These are phyloP conservation scores for Ceraclea dissimilis DNA, from an alignment of 2,888 invertebrate genomes.

Conservation along the genomic window DNA sequence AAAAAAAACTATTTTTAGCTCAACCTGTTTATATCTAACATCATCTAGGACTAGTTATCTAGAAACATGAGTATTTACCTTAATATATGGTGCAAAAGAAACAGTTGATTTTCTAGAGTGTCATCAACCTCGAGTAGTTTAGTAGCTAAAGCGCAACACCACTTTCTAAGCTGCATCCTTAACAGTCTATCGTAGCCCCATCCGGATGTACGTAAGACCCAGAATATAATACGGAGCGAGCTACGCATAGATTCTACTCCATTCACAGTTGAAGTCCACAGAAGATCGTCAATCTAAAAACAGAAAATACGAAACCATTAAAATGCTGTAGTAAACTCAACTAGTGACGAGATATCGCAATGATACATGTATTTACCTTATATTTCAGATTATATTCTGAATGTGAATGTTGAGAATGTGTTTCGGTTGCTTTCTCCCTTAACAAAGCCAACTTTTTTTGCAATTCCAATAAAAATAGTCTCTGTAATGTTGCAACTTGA, in stretches of 20 bases:
- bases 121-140: constrained; percentile 16
- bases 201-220: constrained; percentile 22
- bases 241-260: constrained; percentile 18
- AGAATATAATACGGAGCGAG: constrained; percentile 21
- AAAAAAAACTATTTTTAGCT: no score
- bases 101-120: constrained; percentile 19
- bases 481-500: constrained; percentile 18
- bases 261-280: constrained; percentile 20
- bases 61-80: constrained; percentile 12
- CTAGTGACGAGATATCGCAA: no score
- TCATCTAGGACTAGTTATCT: no score
- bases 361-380: background rate
- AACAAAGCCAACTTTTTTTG: constrained; percentile 16
- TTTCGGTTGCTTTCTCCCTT: constrained; percentile 22
- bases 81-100: constrained; percentile 22
- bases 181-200: constrained; percentile 23
- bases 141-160: constrained; percentile 18
- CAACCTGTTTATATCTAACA: no score
- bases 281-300: constrained; percentile 21
- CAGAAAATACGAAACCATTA: no score
- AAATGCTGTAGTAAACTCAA: no score
- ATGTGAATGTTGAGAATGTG: constrained; percentile 23
- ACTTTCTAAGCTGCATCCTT: constrained; percentile 19
- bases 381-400: constrained; percentile 10
- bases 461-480: constrained; percentile 11